phyloP scores from a whole-genome alignment of 2,797 vertebrate genomes.

The Alfaro cultratus region DNA sequence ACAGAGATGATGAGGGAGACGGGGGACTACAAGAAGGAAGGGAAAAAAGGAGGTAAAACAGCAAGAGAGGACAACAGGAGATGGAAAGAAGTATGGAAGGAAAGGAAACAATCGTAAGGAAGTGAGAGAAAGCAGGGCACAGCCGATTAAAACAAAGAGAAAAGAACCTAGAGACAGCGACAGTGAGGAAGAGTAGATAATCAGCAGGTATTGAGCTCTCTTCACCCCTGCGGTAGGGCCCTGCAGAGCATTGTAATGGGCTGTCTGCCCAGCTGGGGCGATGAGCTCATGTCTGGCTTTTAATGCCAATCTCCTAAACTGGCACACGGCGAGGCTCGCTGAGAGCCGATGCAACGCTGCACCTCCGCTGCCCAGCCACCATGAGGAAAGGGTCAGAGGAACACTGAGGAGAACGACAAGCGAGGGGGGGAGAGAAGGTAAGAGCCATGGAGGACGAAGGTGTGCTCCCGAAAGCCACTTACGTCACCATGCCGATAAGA shows the following conservation, averaged over 20 bases:
- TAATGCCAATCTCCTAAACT: constrained; percentile 95
- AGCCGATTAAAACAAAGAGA: constrained; percentile 42
- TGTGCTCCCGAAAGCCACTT: constrained; percentile 37
- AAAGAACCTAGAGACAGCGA: constrained; percentile 44
- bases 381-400: constrained; percentile 44
- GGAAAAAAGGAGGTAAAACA: neutral
- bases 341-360: constrained; percentile 46
- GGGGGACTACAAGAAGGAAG: neutral
- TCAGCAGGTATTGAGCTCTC: constrained; percentile 94
- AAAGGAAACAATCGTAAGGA: constrained; percentile 23
- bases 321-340: constrained; percentile 83
- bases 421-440: neutral
- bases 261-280: constrained; percentile 92
- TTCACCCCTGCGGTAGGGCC: constrained; percentile 87
- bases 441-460: constrained; percentile 17
- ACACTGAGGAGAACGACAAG: constrained; percentile 1
- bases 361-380: constrained; percentile 15
- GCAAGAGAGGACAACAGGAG: constrained; percentile 7
- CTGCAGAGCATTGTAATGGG: constrained; percentile 96
- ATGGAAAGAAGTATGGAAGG: constrained; percentile 22
- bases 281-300: constrained; percentile 99
- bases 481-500: constrained; percentile 66
- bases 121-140: constrained; percentile 32
- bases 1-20: constrained; percentile 22
- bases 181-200: constrained; percentile 81